phyloP scores from a whole-genome alignment of 2,888 invertebrate genomes.

The Megalurothrips usitatus region DNA sequence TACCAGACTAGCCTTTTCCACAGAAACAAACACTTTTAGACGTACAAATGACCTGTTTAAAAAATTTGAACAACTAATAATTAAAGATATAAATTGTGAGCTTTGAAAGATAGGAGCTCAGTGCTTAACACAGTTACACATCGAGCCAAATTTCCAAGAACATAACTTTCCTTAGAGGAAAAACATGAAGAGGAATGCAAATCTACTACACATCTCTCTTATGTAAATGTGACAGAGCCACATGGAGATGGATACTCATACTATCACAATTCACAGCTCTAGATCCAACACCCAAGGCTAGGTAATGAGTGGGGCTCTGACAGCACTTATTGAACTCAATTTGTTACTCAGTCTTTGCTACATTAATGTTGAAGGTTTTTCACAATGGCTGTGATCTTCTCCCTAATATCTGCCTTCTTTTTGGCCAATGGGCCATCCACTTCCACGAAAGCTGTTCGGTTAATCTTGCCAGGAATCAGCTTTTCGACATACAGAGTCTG shows the following conservation, averaged over 20 bases:
- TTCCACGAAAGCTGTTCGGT: constrained; percentile 56
- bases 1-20: too few relatives aligned
- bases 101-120: too few relatives aligned
- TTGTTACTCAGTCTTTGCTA: constrained; percentile 25
- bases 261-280: constrained; percentile 2
- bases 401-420: constrained; percentile 56
- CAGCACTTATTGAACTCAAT: not conserved
- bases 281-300: not conserved
- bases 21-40: too few relatives aligned
- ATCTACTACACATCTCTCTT: not conserved
- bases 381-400: constrained; percentile 50
- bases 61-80: too few relatives aligned
- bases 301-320: not conserved
- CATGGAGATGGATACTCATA: not conserved
- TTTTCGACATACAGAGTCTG: constrained; percentile 57
- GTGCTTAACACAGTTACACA: not conserved
- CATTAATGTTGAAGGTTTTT: constrained; percentile 46
- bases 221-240: not conserved
- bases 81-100: too few relatives aligned
- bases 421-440: constrained; percentile 52
- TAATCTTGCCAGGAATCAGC: constrained; percentile 57
- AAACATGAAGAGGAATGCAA: not conserved
- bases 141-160: not conserved
- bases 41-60: too few relatives aligned
- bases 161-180: not conserved